A percentile compares a stretch with the other conserved stretches of the same genome.
These are phyloP conservation scores for Microcebus jonahi DNA, from an alignment of 2,113 vertebrate genomes.

Conservation along the genomic window DNA sequence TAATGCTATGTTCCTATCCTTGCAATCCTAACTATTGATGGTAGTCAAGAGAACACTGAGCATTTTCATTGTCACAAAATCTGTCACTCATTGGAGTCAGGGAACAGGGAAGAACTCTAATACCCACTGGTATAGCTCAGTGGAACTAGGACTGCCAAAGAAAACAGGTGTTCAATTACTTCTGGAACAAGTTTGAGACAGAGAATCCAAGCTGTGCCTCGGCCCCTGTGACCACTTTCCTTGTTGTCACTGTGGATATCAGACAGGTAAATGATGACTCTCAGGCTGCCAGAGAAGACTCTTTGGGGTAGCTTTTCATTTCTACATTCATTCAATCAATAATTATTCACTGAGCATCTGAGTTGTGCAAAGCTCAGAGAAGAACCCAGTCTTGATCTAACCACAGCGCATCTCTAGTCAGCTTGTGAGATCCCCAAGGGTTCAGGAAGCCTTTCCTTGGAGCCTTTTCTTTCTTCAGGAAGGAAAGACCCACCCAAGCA, in stretches of 20 bases:
- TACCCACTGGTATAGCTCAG: constrained; percentile 50
- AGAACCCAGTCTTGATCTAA: not conserved
- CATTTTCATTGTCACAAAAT: constrained; percentile 62
- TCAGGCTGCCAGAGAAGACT: not conserved
- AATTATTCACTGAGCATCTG: constrained; percentile 14
- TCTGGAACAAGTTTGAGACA: constrained; percentile 37
- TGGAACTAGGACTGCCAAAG: constrained; percentile 63
- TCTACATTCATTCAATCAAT: not conserved
- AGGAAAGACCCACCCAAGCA: not conserved
- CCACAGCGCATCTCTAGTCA: not conserved
- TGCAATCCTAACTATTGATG: constrained; percentile 18
- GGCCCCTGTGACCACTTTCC: not conserved
- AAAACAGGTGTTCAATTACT: constrained; percentile 76
- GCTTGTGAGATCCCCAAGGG: not conserved
- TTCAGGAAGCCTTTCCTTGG: not conserved
- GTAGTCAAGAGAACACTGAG: constrained; percentile 66
- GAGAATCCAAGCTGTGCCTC: constrained; percentile 41
- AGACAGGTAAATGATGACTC: constrained; percentile 47
- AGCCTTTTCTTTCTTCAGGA: not conserved
- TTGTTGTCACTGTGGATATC: not conserved
- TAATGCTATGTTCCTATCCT: not conserved
- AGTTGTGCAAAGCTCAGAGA: not conserved
- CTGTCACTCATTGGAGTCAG: constrained; percentile 63
- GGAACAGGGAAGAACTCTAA: constrained; percentile 54
- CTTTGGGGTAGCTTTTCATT: not conserved